Percentiles rank a stretch among this genome's conserved stretches.
Conservation (phyloP, 1,140 invertebrate species). For the Hypothenemus hampei region DNA sequence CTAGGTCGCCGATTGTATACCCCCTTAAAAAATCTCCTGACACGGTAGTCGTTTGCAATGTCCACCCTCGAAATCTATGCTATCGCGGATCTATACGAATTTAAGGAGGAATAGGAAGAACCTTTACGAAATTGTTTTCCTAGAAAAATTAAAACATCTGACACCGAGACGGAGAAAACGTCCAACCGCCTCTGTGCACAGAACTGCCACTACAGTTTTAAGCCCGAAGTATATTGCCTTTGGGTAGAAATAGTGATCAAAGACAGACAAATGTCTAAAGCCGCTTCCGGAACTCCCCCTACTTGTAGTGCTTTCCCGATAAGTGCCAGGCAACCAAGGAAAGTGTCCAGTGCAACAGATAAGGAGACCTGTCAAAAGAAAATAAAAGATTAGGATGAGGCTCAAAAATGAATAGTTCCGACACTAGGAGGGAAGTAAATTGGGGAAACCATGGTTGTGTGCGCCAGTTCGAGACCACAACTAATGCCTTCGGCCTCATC, state of each 20-base stretch:
- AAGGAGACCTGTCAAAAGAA: too few relatives aligned
- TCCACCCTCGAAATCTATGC: neutral
- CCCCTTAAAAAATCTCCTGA: constrained; percentile 14
- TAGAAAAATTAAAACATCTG: constrained; percentile 6
- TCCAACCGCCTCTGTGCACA: neutral
- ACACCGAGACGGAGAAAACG: neutral
- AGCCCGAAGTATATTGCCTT: constrained; percentile 15
- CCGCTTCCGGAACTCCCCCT: neutral
- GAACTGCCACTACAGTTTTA: constrained; percentile 15
- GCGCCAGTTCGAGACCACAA: constrained; percentile 34
- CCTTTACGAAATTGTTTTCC: constrained; percentile 15
- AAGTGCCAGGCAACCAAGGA: constrained; percentile 16
- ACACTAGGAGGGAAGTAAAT: constrained; percentile 9
- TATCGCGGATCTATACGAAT: constrained; percentile 7
- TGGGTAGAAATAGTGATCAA: constrained; percentile 3
- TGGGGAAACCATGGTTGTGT: constrained; percentile 37
- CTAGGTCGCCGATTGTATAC: neutral
- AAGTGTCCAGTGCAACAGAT: too few relatives aligned
- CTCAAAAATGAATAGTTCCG: too few relatives aligned
- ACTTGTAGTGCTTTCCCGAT: constrained; percentile 8
- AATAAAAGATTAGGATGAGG: too few relatives aligned
- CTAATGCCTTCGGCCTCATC: constrained; percentile 32
- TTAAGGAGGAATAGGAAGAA: constrained; percentile 5
- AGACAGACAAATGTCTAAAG: constrained; percentile 10
- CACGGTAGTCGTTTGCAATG: constrained; percentile 1